These are phyloP conservation scores for Ischnus inquisitorius DNA, from an alignment of 2,888 invertebrate genomes.

Conservation along the genomic window DNA sequence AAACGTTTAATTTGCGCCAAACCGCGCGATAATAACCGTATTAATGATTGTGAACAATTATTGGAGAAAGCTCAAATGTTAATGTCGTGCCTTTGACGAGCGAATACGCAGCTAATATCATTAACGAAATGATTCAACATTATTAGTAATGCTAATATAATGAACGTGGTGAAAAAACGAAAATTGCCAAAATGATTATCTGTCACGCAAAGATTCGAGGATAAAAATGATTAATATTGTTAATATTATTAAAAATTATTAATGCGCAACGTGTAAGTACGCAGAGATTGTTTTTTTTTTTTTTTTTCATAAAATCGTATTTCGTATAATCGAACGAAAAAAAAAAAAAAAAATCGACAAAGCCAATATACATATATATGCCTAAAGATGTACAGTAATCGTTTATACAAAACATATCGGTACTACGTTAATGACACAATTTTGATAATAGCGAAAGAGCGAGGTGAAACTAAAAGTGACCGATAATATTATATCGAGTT, in stretches of 20 bases:
- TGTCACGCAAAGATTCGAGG: neutral
- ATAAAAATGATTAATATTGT: neutral
- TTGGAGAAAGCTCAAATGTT: slow-evolving; percentile 6
- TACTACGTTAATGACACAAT: slow-evolving; percentile 59
- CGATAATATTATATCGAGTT: slow-evolving; percentile 1
- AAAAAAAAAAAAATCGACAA: slow-evolving; percentile 13
- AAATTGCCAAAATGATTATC: slow-evolving; percentile 1
- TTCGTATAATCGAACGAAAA: neutral
- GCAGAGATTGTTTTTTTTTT: slow-evolving; percentile 7
- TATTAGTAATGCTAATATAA: neutral
- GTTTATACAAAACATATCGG: slow-evolving; percentile 69
- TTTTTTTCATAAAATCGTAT: neutral
- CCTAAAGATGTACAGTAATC: slow-evolving; percentile 68
- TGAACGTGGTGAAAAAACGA: neutral
- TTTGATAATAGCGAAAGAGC: slow-evolving; percentile 49
- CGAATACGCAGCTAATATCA: slow-evolving; percentile 9
- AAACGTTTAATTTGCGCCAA: neutral
- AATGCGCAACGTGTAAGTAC: slow-evolving; percentile 3
- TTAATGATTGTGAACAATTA: neutral
- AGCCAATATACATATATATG: slow-evolving; percentile 40
- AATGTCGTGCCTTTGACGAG: slow-evolving; percentile 4
- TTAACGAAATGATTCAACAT: neutral
- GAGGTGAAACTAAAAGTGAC: slow-evolving; percentile 23
- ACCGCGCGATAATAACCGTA: neutral
- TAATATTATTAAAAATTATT: too few relatives aligned